Conservation (phyloP, 2,888 invertebrate genomes). For the Latheticus oryzae region DNA sequence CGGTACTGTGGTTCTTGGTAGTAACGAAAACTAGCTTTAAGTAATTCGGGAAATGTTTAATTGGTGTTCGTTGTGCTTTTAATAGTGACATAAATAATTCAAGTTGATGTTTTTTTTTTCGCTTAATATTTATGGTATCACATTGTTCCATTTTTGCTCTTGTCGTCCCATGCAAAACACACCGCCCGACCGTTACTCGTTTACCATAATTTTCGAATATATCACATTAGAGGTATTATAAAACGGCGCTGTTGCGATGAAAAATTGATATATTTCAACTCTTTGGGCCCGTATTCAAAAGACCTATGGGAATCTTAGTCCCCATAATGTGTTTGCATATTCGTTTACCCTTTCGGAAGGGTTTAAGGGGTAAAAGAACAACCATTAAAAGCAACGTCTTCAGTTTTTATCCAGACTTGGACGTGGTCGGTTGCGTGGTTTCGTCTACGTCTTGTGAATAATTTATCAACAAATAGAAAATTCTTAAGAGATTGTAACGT, state of each 20-base stretch:
- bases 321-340: constrained; percentile 50
- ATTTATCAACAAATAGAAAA: constrained; percentile 21
- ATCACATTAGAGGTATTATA: constrained; percentile 50
- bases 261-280: constrained; percentile 56
- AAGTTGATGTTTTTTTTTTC: constrained; percentile 4
- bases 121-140: constrained; percentile 3
- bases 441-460: constrained; percentile 4
- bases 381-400: constrained; percentile 43
- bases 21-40: too few species aligned
- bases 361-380: constrained; percentile 47
- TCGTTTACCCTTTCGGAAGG: constrained; percentile 46
- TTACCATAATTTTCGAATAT: constrained; percentile 58
- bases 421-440: constrained; percentile 12
- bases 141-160: constrained; percentile 11
- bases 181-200: constrained; percentile 53
- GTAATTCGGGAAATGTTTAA: constrained; percentile 31
- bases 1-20: constrained; percentile 13
- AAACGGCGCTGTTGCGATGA: constrained; percentile 53
- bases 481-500: constrained; percentile 10
- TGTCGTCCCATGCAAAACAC: constrained; percentile 34
- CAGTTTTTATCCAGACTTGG: constrained; percentile 20
- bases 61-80: constrained; percentile 20
- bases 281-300: constrained; percentile 28
- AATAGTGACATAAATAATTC: constrained; percentile 29
- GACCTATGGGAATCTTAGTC: constrained; percentile 48